Percentiles rank a stretch among this genome's conserved stretches.
phyloP scores from a whole-genome alignment of 2,113 vertebrate species.

The Anguilla japonica region DNA sequence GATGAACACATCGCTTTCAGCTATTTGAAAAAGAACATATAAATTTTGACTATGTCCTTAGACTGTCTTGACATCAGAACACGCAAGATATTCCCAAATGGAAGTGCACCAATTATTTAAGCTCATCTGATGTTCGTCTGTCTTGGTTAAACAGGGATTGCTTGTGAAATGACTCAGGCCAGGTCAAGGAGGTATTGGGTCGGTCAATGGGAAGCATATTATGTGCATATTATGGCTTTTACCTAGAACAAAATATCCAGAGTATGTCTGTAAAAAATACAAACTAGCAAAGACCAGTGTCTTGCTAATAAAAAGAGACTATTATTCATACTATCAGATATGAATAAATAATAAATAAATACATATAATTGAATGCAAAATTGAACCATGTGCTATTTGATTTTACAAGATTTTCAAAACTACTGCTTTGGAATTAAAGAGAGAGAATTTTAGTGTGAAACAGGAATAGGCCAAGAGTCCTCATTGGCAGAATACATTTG shows the following conservation, averaged over 20 bases:
- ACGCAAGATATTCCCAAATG: not conserved
- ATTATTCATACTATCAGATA: too few species aligned
- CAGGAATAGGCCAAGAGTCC: constrained; percentile 5
- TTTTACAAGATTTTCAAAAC: constrained; percentile 7
- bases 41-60: too few species aligned
- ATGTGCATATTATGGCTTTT: not conserved
- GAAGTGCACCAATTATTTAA: not conserved
- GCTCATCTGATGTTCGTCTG: not conserved
- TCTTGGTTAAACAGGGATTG: too few species aligned
- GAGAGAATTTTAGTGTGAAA: constrained; percentile 4
- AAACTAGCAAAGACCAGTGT: too few species aligned
- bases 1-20: not conserved
- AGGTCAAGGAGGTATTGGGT: not conserved
- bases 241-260: not conserved
- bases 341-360: too few species aligned
- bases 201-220: not conserved
- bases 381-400: not conserved
- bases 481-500: constrained; percentile 16
- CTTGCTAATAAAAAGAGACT: too few species aligned
- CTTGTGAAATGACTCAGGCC: not conserved
- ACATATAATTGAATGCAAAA: not conserved
- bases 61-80: not conserved
- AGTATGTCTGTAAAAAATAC: too few species aligned
- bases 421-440: not conserved
- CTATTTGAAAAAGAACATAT: too few species aligned